Evolutionary conservation across 2,113 vertebrate species (phyloP).

Genomic region (Thymallus thymallus): DNA sequence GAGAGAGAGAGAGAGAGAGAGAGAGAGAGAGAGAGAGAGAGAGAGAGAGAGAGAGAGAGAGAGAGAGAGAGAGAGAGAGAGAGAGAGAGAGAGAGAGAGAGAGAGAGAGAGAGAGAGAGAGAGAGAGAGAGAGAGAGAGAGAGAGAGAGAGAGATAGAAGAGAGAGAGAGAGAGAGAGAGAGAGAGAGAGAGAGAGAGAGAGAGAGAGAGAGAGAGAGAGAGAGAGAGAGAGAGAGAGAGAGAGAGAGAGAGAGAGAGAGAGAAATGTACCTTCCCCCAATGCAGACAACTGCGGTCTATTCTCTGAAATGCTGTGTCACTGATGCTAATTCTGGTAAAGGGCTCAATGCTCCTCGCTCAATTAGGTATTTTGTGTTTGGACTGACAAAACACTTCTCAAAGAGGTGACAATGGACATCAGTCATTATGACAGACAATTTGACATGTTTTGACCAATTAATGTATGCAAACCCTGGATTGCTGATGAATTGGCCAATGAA

Average conservation of each 20-base stretch:
- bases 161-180: conserved; percentile 16
- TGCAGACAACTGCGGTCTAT: conserved; percentile 34
- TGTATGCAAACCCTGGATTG: too few relatives aligned
- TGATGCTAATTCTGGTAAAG: conserved; percentile 24
- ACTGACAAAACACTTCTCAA: not conserved
- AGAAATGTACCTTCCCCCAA: conserved; percentile 10
- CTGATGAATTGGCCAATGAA: too few relatives aligned
- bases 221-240: conserved; percentile 22
- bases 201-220: conserved; percentile 16
- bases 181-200: conserved; percentile 22
- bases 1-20: too few relatives aligned
- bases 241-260: conserved; percentile 21
- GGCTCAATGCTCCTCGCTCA: not conserved
- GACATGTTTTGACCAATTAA: not conserved
- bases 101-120: too few relatives aligned
- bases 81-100: too few relatives aligned
- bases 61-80: too few relatives aligned
- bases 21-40: too few relatives aligned
- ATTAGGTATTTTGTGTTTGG: not conserved
- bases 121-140: too few relatives aligned
- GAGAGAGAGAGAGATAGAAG: too few relatives aligned
- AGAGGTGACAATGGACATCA: not conserved
- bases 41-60: too few relatives aligned
- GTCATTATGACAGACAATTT: not conserved
- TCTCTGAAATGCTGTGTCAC: conserved; percentile 56